Conservation (phyloP, 1,140 invertebrate genomes). For the Drosophila littoralis region DNA sequence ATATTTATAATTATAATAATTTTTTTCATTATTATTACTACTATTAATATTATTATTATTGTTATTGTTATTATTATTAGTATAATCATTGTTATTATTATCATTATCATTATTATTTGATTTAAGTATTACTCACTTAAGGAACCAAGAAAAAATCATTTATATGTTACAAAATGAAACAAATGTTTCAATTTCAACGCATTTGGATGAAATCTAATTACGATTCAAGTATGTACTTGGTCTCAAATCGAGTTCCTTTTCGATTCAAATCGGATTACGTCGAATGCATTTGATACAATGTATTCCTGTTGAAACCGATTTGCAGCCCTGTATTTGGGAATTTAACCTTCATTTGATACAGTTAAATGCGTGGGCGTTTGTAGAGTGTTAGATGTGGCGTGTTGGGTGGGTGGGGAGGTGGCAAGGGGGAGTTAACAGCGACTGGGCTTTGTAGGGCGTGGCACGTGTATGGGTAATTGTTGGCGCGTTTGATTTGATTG, state of each 20-base stretch:
- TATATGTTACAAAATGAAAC: background rate
- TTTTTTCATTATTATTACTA: background rate
- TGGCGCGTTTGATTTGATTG: constrained; percentile 74
- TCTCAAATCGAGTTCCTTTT: constrained; percentile 13
- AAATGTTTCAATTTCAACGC: background rate
- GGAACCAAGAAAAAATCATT: too few relatives aligned
- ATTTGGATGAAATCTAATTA: constrained; percentile 18
- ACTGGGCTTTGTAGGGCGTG: constrained; percentile 24
- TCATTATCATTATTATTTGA: too few relatives aligned
- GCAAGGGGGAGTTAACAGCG: background rate
- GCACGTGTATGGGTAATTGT: constrained; percentile 71
- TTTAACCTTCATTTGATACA: constrained; percentile 64
- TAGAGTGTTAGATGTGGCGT: background rate
- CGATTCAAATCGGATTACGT: constrained; percentile 20
- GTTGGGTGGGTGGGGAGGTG: background rate
- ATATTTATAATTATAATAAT: background rate
- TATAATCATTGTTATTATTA: too few relatives aligned
- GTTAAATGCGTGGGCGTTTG: constrained; percentile 53
- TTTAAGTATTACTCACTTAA: too few relatives aligned
- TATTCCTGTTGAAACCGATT: constrained; percentile 2
- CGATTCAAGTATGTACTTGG: constrained; percentile 1
- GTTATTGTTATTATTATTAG: too few relatives aligned
- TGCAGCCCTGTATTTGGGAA: constrained; percentile 46
- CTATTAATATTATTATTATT: too few relatives aligned
- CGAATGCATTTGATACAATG: background rate